Percentiles rank a stretch among this genome's conserved stretches.
Evolutionary conservation across 2,113 vertebrate species (phyloP).

Genomic region (rat (Rattus norvegicus)): DNA sequence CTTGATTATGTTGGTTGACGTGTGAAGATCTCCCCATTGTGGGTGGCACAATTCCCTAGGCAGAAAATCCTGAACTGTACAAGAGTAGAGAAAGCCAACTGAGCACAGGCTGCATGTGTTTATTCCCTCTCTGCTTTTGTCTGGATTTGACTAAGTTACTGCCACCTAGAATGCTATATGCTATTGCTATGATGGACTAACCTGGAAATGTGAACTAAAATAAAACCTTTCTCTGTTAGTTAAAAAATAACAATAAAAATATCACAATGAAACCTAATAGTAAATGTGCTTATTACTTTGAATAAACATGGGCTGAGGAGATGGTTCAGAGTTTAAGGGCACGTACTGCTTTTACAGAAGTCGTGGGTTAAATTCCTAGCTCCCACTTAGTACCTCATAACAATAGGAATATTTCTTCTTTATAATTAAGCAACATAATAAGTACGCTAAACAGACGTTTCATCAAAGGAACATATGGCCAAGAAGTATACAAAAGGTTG

Average conservation of each 20-base stretch:
- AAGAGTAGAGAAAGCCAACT: too few relatives aligned
- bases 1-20: too few relatives aligned
- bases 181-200: too few relatives aligned
- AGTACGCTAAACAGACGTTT: neutral
- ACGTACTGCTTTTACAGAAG: neutral
- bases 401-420: neutral
- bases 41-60: too few relatives aligned
- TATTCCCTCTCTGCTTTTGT: too few relatives aligned
- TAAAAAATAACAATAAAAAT: neutral
- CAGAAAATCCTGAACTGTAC: too few relatives aligned
- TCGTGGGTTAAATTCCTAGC: neutral
- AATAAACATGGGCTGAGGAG: neutral
- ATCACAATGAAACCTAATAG: neutral
- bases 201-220: too few relatives aligned
- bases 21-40: too few relatives aligned
- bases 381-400: neutral
- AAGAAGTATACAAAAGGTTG: constrained; percentile 34
- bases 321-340: neutral
- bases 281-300: neutral
- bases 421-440: neutral
- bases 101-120: too few relatives aligned
- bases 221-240: too few relatives aligned
- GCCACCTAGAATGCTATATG: too few relatives aligned
- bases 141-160: too few relatives aligned
- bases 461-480: neutral